Evolutionary conservation across 1,140 invertebrate genomes (phyloP).

Genomic region (Drosophila triauraria): DNA sequence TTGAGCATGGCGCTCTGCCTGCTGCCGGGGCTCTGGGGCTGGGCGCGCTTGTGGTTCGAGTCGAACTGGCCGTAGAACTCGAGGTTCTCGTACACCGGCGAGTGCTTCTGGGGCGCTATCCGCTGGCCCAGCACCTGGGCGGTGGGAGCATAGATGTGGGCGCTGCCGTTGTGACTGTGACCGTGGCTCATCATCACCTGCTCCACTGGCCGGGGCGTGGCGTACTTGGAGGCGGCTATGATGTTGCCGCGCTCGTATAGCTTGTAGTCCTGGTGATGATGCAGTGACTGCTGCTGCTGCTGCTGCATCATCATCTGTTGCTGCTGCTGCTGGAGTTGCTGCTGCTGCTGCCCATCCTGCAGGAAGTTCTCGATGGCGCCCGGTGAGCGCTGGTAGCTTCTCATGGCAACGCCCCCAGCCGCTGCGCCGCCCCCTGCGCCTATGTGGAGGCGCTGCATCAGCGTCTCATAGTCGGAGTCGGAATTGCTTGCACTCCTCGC

Average conservation of each 20-base stretch:
- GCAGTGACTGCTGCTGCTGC: constrained; percentile 41
- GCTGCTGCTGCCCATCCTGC: constrained; percentile 49
- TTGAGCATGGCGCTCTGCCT: constrained; percentile 72
- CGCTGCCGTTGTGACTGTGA: constrained; percentile 37
- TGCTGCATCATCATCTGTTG: constrained; percentile 32
- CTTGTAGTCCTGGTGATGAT: constrained; percentile 86
- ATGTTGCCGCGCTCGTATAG: constrained; percentile 88
- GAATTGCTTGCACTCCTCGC: constrained; percentile 55
- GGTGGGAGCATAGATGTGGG: constrained; percentile 69
- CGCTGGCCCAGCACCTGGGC: constrained; percentile 68
- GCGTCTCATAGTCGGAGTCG: constrained; percentile 74
- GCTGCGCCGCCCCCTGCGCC: constrained; percentile 15
- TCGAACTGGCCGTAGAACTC: constrained; percentile 89
- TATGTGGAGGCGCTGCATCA: constrained; percentile 81
- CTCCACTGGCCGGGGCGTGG: constrained; percentile 90
- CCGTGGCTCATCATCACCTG: constrained; percentile 53
- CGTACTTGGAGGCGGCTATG: constrained; percentile 90
- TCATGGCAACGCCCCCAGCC: constrained; percentile 20
- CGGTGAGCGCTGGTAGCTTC: constrained; percentile 59
- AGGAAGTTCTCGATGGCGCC: constrained; percentile 67
- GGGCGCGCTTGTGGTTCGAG: constrained; percentile 84
- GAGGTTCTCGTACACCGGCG: constrained; percentile 92
- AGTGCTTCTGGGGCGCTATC: constrained; percentile 83
- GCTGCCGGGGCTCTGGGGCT: constrained; percentile 85
- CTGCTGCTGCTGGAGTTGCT: constrained; percentile 34